Evolutionary conservation across 2,888 invertebrate species (phyloP).

Genomic region (Philhelius pedissequus): DNA sequence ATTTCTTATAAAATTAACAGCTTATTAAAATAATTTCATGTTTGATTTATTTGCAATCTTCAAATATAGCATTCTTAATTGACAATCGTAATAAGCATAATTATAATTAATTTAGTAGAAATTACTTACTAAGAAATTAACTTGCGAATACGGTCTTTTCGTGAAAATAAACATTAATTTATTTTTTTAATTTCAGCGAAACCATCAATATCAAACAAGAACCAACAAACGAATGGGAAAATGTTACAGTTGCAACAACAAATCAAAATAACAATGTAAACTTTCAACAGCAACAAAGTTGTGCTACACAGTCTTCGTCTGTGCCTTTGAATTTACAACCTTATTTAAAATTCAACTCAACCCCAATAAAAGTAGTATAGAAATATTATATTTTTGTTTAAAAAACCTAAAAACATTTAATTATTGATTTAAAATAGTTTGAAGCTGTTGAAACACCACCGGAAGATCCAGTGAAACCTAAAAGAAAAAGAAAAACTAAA

Average conservation of each 20-base stretch:
- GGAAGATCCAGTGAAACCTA: constrained; percentile 69
- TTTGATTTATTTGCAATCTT: no score
- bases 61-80: no score
- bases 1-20: no score
- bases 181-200: constrained; percentile 24
- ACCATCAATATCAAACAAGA: constrained; percentile 75
- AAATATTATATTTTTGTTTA: neutral
- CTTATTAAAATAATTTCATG: no score
- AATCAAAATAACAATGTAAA: constrained; percentile 79
- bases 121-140: no score
- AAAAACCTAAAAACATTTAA: neutral
- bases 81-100: no score
- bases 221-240: constrained; percentile 74
- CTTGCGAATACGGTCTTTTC: no score
- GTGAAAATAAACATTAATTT: neutral
- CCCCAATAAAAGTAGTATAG: constrained; percentile 74
- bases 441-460: constrained; percentile 76
- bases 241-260: constrained; percentile 72
- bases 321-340: constrained; percentile 82
- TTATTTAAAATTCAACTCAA: constrained; percentile 83
- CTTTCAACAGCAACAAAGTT: constrained; percentile 79
- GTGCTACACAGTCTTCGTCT: constrained; percentile 73
- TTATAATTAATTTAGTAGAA: no score
- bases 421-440: constrained; percentile 50
- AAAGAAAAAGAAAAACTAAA: constrained; percentile 86